Base-by-base conservation (phyloP, 2,797 vertebrate species). In the Megaceryle alcyon region DNA sequence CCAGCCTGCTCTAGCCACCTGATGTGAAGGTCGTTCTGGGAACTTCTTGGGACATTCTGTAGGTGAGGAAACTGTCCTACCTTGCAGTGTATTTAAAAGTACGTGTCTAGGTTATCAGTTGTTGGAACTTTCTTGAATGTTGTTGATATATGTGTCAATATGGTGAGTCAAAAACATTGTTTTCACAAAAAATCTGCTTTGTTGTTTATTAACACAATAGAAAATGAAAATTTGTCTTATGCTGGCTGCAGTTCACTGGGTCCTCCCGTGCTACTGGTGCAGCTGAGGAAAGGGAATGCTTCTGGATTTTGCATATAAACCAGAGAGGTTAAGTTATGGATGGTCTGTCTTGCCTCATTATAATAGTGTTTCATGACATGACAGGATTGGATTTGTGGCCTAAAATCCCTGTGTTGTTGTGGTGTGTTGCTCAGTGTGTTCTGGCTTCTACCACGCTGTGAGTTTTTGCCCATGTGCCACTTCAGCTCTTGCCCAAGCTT, bases 21-120 rank as follows among this genome's bases (percentile, higher is more conserved):
- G 82, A 9, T 1, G 10, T 0, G 3, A 22, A 78, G 49, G n/a
- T 0, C 0, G 8, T n/a, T 81, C 66, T 14, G 6, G 49, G 61
- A 86, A 59, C 63, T 88, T 86, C 53, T 66, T 0, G 0, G 21
- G 41, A 60, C 14, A 0, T 64, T 83, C 37, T 68, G 60, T 64
- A 39, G 53, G 25, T 28, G 57, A 81, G 33, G 79, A 46, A 28
- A 2, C 33, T 31, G 65, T 61, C 53, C 65, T 3, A 10, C 26
- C 28, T 49, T 0, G 0, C 22, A 70, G 17, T 3, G 7, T 22
- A 1, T 53, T 76, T 25, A 17, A 9, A 75, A n/a, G 17, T 18
- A 4, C 0, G 1, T 41, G 31, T 54, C 31, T 64, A 8, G 12
- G 9, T 26, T 86, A 46, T 46, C 49, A 39, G 1, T 44, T 68